Percentiles rank a stretch among this genome's conserved stretches.
phyloP scores from a whole-genome alignment of 2,113 vertebrate species.

The Xiphophorus couchianus region DNA sequence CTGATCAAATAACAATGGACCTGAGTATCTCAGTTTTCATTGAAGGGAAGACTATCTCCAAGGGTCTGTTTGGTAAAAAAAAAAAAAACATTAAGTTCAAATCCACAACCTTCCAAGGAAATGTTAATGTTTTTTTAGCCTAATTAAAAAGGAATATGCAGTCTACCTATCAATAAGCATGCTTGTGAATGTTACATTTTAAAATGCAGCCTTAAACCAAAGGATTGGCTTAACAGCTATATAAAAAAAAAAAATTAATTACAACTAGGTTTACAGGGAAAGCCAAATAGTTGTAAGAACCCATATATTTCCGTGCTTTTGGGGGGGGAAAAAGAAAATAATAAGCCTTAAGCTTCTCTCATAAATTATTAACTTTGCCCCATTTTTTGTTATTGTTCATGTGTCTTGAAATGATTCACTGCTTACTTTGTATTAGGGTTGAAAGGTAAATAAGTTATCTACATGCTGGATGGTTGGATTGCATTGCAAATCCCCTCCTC shows the following conservation, averaged over 20 bases:
- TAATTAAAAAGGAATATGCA: not conserved
- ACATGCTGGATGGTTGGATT: not conserved
- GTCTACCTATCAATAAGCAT: no score
- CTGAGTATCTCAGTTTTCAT: constrained; percentile 68
- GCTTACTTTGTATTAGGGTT: not conserved
- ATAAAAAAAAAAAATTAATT: not conserved
- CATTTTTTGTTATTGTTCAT: not conserved
- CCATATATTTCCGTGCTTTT: not conserved
- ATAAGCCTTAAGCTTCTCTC: not conserved
- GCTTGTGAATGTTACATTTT: not conserved
- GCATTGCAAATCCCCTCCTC: constrained; percentile 13
- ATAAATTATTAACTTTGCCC: not conserved
- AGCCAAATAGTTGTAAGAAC: not conserved
- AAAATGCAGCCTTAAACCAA: not conserved
- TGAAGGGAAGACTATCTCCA: constrained; percentile 59
- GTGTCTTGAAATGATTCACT: not conserved
- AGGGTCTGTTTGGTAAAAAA: constrained; percentile 43
- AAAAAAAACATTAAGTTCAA: constrained; percentile 34
- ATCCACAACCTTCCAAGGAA: not conserved
- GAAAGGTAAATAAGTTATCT: not conserved
- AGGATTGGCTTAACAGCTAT: not conserved
- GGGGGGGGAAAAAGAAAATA: not conserved
- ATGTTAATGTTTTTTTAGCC: not conserved
- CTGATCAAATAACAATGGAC: constrained; percentile 75
- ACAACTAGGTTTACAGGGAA: not conserved